A percentile compares a stretch with the other conserved stretches of the same genome.
Conservation (phyloP, 2,113 vertebrate genomes). For the Aphelocoma coerulescens region DNA sequence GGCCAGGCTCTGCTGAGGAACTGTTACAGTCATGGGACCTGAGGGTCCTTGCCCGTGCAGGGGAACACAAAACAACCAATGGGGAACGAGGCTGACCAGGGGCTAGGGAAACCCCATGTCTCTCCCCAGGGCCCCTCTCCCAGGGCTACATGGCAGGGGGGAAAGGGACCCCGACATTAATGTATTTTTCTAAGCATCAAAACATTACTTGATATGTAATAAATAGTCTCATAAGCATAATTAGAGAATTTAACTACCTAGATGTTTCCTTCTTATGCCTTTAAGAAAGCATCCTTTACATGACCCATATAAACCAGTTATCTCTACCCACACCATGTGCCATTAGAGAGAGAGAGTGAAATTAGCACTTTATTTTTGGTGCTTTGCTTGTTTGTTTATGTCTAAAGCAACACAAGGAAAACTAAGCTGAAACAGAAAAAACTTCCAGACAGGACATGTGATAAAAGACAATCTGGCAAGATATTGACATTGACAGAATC, state of each 20-base stretch:
- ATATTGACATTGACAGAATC: neutral
- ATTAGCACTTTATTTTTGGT: neutral
- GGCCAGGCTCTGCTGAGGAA: no score
- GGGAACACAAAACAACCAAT: no score
- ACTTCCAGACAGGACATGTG: neutral
- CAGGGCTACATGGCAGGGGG: no score
- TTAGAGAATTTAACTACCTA: neutral
- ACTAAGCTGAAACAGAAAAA: neutral
- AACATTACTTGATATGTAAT: neutral
- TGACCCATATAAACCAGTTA: neutral
- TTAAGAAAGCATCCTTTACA: neutral
- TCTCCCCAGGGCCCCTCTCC: no score
- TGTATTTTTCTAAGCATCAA: neutral
- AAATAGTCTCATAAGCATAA: neutral
- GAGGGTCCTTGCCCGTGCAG: no score
- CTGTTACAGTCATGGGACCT: no score
- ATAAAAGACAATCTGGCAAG: neutral
- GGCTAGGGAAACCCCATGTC: no score
- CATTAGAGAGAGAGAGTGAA: neutral
- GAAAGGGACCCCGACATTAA: no score
- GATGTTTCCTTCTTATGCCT: neutral
- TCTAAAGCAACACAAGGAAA: neutral
- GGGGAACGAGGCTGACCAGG: no score
- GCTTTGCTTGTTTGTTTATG: neutral
- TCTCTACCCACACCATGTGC: neutral